These are phyloP conservation scores for Ommatoiulus sabulosus DNA, from an alignment of 2,888 invertebrate genomes.

Conservation along the genomic window DNA sequence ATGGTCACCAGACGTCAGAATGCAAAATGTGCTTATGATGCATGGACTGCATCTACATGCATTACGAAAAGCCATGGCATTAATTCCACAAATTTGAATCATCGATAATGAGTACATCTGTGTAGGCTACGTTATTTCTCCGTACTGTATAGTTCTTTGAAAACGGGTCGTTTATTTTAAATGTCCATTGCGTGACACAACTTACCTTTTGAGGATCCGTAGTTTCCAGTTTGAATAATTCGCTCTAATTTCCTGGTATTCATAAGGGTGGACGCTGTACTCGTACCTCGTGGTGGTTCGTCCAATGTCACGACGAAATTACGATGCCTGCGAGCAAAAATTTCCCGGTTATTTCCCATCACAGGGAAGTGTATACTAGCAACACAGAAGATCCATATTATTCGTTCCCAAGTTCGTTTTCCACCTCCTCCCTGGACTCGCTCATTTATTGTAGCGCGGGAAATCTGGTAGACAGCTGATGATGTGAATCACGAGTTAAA, in stretches of 20 bases:
- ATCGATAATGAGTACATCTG: no score
- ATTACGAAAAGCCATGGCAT: no score
- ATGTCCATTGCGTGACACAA: no score
- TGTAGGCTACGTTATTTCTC: no score
- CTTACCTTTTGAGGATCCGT: background rate
- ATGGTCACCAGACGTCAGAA: no score
- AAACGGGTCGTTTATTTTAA: no score
- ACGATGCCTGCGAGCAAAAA: background rate
- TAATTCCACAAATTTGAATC: background rate
- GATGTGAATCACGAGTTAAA: background rate
- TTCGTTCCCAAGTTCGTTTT: background rate
- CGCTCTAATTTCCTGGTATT: background rate
- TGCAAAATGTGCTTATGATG: no score
- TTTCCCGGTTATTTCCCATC: background rate
- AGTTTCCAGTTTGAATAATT: background rate
- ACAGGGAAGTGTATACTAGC: background rate
- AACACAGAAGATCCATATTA: background rate
- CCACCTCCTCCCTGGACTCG: background rate
- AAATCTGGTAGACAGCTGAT: background rate
- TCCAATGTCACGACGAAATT: background rate
- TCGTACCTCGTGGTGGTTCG: conserved; percentile 16
- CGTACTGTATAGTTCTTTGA: no score
- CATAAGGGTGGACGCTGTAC: background rate
- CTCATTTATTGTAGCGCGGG: background rate
- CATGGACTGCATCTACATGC: no score